Conservation (phyloP, 1,140 invertebrate genomes). For the Aphaenogaster rudis region DNA sequence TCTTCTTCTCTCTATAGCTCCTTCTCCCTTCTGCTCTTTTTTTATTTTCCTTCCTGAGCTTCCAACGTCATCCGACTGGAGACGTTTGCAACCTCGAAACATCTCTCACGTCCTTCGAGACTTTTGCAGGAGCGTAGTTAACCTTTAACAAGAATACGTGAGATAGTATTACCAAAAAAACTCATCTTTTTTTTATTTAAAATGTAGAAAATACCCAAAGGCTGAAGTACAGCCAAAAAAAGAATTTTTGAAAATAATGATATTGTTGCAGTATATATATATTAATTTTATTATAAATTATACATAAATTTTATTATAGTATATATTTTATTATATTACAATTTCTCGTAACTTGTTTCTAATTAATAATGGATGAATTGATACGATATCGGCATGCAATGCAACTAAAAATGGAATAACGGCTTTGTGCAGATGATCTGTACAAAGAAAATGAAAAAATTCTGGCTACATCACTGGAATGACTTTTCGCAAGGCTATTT, state of each 20-base stretch:
- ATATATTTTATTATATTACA: constrained; percentile 1
- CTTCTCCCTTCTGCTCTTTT: constrained; percentile 20
- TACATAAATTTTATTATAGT: not conserved
- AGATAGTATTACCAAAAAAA: not conserved
- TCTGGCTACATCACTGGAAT: not conserved
- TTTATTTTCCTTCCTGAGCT: constrained; percentile 29
- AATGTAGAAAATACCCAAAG: not conserved
- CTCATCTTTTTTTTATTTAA: not conserved
- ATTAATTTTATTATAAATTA: not conserved
- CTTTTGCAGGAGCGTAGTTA: not conserved
- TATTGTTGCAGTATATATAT: not conserved
- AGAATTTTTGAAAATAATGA: not conserved
- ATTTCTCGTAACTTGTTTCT: not conserved
- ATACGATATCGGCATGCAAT: not conserved
- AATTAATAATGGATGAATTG: not conserved
- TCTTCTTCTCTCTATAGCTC: not conserved
- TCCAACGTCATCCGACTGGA: constrained; percentile 22
- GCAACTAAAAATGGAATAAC: not conserved
- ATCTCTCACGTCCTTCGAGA: constrained; percentile 25
- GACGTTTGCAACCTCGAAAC: constrained; percentile 22
- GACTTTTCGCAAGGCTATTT: constrained; percentile 27
- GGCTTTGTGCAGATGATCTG: not conserved
- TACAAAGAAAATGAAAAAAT: not conserved
- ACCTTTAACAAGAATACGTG: not conserved
- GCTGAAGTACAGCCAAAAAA: not conserved